phyloP scores from a whole-genome alignment of 2,113 vertebrate species.

The Callochromis pleurospilus region DNA sequence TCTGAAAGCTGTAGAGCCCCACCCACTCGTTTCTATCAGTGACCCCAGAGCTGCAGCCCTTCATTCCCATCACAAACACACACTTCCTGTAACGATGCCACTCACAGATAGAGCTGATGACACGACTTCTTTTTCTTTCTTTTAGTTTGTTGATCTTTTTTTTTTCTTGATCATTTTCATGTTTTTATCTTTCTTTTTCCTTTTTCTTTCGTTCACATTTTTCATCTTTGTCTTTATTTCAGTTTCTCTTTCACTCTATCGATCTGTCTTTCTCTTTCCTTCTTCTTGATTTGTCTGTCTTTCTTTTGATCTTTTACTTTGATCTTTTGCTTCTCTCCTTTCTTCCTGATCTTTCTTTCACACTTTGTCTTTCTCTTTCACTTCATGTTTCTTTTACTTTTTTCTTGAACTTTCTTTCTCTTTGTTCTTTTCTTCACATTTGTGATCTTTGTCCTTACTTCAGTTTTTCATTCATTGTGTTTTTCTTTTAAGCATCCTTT shows the following conservation, averaged over 20 bases:
- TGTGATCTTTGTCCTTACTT: background rate
- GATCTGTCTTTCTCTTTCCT: background rate
- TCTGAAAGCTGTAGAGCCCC: background rate
- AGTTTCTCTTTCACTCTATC: background rate
- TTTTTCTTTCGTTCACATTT: background rate
- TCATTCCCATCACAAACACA: background rate
- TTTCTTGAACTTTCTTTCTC: background rate
- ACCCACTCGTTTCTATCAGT: background rate
- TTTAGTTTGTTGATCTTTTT: background rate
- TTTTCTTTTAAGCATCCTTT: background rate
- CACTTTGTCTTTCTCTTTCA: background rate
- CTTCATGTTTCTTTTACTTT: background rate
- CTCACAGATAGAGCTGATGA: background rate
- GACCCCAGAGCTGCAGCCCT: background rate
- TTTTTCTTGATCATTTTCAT: background rate
- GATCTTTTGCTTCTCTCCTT: background rate
- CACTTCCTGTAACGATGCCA: conserved; percentile 34
- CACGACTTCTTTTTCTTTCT: background rate
- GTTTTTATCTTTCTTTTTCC: background rate
- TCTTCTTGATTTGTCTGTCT: background rate
- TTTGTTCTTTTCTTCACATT: background rate
- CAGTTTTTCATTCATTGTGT: background rate
- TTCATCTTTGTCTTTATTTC: background rate
- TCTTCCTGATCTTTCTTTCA: background rate
- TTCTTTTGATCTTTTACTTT: background rate